Percentiles rank a stretch among this genome's conserved stretches.
These are phyloP conservation scores for Orientallactaga sibirica DNA, from an alignment of 2,797 vertebrate species.

Conservation along the genomic window DNA sequence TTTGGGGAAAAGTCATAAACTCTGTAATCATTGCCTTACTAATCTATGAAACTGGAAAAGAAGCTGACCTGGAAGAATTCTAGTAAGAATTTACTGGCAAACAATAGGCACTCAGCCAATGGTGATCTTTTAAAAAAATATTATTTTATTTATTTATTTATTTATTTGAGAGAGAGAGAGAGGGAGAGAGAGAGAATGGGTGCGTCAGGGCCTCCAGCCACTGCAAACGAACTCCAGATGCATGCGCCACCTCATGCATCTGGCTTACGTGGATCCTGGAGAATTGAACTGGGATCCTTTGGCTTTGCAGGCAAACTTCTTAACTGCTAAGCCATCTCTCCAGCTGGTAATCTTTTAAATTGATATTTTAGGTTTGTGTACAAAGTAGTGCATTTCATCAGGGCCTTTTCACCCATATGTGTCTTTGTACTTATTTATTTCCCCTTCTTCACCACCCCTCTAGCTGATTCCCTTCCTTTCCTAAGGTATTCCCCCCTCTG, in stretches of 20 bases:
- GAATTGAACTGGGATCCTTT: too few species aligned
- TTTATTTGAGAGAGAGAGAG: too few species aligned
- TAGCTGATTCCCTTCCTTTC: not conserved
- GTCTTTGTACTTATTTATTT: not conserved
- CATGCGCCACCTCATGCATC: too few species aligned
- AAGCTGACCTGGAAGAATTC: not conserved
- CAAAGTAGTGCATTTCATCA: not conserved
- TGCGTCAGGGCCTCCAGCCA: rapidly evolving
- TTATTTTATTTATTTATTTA: too few species aligned
- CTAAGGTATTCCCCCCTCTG: not conserved
- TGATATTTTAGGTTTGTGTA: not conserved
- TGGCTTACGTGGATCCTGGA: too few species aligned
- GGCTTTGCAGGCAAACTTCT: too few species aligned
- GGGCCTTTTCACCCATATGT: not conserved
- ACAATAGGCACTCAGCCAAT: not conserved
- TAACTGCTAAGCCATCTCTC: too few species aligned
- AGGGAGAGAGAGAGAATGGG: too few species aligned
- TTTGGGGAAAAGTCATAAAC: not conserved
- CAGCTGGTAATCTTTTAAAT: not conserved
- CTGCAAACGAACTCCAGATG: too few species aligned
- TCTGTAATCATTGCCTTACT: not conserved
- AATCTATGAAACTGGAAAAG: constrained; percentile 1
- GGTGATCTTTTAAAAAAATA: not conserved
- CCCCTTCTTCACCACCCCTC: rapidly evolving
- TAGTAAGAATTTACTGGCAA: not conserved